phyloP scores from a whole-genome alignment of 2,888 invertebrate genomes.

The Drepanosiphum platanoidis region DNA sequence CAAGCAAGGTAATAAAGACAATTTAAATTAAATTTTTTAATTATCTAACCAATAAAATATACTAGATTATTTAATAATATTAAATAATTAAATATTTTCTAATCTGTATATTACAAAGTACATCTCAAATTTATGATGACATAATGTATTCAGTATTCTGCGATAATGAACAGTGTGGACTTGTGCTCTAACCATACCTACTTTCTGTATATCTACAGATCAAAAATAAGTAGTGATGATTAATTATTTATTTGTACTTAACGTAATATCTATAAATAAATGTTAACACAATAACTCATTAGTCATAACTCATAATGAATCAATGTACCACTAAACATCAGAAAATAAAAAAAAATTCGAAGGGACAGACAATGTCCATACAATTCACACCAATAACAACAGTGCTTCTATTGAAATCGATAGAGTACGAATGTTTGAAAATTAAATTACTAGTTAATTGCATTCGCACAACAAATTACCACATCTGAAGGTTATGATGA shows the following conservation, averaged over 20 bases:
- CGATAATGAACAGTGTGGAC: neutral
- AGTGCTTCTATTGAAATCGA: neutral
- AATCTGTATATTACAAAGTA: neutral
- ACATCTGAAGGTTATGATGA: neutral
- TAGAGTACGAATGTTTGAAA: neutral
- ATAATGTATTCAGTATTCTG: too few relatives aligned
- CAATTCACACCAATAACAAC: neutral
- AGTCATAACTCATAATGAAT: neutral
- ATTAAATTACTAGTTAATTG: neutral
- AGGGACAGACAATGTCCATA: too few relatives aligned
- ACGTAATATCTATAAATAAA: neutral
- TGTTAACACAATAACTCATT: neutral
- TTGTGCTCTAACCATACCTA: neutral
- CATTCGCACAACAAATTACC: neutral
- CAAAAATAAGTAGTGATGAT: neutral
- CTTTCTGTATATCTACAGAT: neutral
- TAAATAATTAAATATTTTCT: neutral
- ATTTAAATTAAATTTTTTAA: too few relatives aligned
- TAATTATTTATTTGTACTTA: neutral
- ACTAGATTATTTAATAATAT: too few relatives aligned
- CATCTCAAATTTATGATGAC: neutral
- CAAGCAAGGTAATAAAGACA: too few relatives aligned
- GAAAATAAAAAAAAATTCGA: neutral
- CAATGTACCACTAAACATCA: neutral
- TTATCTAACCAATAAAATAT: too few relatives aligned